These are phyloP conservation scores for Aleiodes leptofemur DNA, from an alignment of 2,888 invertebrate species.

Conservation along the genomic window DNA sequence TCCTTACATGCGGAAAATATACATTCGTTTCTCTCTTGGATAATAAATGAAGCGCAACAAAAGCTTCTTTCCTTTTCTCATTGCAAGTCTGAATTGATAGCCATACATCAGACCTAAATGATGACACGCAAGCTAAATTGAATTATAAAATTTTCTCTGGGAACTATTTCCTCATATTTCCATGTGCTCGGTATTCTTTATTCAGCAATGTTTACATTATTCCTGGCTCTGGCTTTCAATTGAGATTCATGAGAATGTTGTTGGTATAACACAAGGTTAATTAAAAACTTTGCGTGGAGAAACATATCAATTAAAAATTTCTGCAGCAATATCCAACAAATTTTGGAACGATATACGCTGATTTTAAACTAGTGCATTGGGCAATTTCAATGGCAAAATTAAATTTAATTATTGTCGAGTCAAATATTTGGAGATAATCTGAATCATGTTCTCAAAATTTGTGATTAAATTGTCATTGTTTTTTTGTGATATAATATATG, in stretches of 20 bases:
- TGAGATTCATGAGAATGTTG: too few relatives aligned
- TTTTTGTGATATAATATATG: too few relatives aligned
- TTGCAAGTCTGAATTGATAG: slow-evolving; percentile 30
- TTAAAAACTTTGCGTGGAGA: too few relatives aligned
- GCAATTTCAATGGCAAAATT: background rate
- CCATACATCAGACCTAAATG: slow-evolving; percentile 21
- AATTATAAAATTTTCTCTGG: slow-evolving; percentile 5
- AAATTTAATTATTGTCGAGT: background rate
- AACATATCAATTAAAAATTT: too few relatives aligned
- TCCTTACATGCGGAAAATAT: slow-evolving; percentile 29
- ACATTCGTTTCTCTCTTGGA: slow-evolving; percentile 27
- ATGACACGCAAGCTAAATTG: slow-evolving; percentile 25
- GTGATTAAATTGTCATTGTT: too few relatives aligned
- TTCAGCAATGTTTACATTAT: background rate
- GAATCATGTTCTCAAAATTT: too few relatives aligned
- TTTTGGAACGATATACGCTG: too few relatives aligned
- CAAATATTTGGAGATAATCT: background rate
- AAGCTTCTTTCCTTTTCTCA: slow-evolving; percentile 10
- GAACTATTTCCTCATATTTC: background rate
- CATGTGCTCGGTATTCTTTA: background rate
- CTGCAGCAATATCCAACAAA: too few relatives aligned
- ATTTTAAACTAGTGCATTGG: background rate
- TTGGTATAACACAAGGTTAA: too few relatives aligned
- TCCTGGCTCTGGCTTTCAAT: background rate
- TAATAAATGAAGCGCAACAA: slow-evolving; percentile 39